Conservation (phyloP, 2,797 vertebrate species). For the Halcyon smyrnensis region DNA sequence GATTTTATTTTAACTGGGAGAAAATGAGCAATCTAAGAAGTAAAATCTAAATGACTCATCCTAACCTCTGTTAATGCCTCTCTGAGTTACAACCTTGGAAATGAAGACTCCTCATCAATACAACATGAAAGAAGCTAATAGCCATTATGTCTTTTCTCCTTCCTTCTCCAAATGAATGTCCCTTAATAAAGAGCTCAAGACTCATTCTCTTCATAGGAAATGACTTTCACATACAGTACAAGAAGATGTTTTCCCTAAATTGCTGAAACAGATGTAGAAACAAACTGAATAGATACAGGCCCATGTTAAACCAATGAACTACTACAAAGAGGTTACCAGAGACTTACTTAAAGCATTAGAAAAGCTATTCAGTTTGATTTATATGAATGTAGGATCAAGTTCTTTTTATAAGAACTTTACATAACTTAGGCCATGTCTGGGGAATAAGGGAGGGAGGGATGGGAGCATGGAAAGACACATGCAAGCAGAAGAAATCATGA, state of each 20-base stretch:
- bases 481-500: not conserved
- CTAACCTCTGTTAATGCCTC: not conserved
- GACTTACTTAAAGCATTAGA: not conserved
- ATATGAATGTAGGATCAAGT: not conserved
- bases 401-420: not conserved
- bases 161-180: not conserved
- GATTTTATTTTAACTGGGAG: not conserved
- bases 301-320: not conserved
- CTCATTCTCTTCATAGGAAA: conserved; percentile 38
- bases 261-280: conserved; percentile 32
- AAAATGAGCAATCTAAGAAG: not conserved
- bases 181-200: conserved; percentile 16
- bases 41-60: not conserved
- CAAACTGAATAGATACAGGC: not conserved
- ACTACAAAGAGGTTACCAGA: not conserved
- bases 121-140: conserved; percentile 10
- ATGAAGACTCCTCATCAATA: conserved; percentile 11
- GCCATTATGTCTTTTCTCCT: not conserved
- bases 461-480: not conserved
- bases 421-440: not conserved
- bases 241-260: conserved; percentile 21
- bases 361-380: conserved; percentile 25
- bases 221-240: not conserved
- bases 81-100: not conserved
- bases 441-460: not conserved